A percentile compares a stretch with the other conserved stretches of the same genome.
These are phyloP conservation scores for Melipona bicolor DNA, from an alignment of 2,888 invertebrate genomes.

Conservation along the genomic window DNA sequence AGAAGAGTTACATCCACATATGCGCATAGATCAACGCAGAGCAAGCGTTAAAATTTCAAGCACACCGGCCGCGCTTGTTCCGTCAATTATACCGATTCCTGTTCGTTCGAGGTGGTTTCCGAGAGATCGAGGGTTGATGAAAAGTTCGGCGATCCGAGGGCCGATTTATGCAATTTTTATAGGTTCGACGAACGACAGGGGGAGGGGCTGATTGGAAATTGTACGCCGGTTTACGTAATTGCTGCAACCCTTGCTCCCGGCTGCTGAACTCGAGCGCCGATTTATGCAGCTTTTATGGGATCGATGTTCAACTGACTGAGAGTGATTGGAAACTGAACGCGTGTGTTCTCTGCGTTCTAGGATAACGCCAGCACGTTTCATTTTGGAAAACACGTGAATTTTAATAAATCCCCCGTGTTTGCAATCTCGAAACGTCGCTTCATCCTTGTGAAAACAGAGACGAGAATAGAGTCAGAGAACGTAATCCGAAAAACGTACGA, in stretches of 20 bases:
- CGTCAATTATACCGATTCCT: not conserved
- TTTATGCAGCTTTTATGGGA: conserved; percentile 16
- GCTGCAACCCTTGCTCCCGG: conserved; percentile 5
- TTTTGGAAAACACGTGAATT: not conserved
- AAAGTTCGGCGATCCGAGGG: no score
- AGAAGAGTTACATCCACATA: not conserved
- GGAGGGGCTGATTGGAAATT: conserved; percentile 19
- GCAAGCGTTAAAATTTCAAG: not conserved
- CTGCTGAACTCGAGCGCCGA: not conserved
- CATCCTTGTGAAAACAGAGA: no score
- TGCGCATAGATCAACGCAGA: not conserved
- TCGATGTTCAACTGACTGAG: conserved; percentile 11
- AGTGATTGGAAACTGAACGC: conserved; percentile 6
- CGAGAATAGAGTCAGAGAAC: no score
- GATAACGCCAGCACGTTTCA: not conserved
- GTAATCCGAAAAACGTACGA: no score
- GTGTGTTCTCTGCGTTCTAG: no score
- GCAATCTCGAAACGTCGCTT: no score
- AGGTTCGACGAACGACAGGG: not conserved
- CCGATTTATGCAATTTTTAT: conserved; percentile 29
- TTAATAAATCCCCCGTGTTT: no score
- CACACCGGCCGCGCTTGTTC: not conserved
- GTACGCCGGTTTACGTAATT: conserved; percentile 15
- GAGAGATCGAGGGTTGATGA: conserved; percentile 11
- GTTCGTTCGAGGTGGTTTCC: not conserved